Evolutionary conservation across 1,140 invertebrate species (phyloP).

Genomic region (Agrilus planipennis): DNA sequence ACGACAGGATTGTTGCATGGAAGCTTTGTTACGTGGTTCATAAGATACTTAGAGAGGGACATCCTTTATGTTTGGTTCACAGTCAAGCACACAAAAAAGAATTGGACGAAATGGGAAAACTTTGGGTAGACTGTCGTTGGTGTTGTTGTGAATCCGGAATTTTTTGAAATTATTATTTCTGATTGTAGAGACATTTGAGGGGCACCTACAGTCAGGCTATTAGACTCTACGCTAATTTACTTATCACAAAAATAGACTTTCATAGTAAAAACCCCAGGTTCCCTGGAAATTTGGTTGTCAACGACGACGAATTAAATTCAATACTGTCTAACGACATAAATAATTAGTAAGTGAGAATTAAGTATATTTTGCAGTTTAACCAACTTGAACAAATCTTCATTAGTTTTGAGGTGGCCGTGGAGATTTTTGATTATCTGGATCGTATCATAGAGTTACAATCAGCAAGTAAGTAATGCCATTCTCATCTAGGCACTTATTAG

Average conservation of each 20-base stretch:
- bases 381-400: no score
- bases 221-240: constrained; percentile 68
- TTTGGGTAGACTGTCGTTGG: constrained; percentile 68
- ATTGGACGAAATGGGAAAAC: constrained; percentile 73
- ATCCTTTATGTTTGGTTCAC: constrained; percentile 73
- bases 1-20: constrained; percentile 92
- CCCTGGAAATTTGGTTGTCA: constrained; percentile 82
- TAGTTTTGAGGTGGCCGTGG: constrained; percentile 51
- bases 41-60: constrained; percentile 90
- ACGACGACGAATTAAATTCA: constrained; percentile 69
- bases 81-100: constrained; percentile 66
- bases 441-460: constrained; percentile 84
- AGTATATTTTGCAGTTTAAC: constrained; percentile 5
- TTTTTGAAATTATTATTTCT: constrained; percentile 11
- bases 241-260: constrained; percentile 86
- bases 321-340: constrained; percentile 88
- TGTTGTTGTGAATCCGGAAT: constrained; percentile 1
- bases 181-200: constrained; percentile 63
- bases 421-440: constrained; percentile 98
- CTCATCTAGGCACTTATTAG: no score
- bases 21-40: constrained; percentile 97
- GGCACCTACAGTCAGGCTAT: constrained; percentile 90
- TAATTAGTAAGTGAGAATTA: constrained; percentile 65
- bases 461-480: constrained; percentile 60
- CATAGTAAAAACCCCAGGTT: constrained; percentile 85